Percentiles rank a stretch among this genome's conserved stretches.
These are phyloP conservation scores for Phenganax stokvisi DNA, from an alignment of 92 coral and sea anemone species.

Conservation along the genomic window DNA sequence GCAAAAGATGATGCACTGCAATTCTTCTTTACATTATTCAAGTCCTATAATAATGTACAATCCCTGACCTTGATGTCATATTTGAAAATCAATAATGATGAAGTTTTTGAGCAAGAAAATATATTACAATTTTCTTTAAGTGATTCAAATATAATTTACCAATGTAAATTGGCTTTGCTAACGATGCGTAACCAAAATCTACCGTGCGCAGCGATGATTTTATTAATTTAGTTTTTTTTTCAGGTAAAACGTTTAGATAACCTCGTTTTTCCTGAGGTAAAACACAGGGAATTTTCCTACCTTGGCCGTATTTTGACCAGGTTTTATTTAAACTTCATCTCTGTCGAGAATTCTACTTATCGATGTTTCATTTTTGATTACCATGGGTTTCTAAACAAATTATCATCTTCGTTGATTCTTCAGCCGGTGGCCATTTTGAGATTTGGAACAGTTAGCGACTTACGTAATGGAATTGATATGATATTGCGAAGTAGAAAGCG, in stretches of 20 bases:
- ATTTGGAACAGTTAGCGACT: background rate
- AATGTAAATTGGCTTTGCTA: no score
- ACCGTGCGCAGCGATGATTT: no score
- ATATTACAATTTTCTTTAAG: no score
- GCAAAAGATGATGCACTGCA: no score
- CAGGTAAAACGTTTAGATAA: no score
- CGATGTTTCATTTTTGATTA: background rate
- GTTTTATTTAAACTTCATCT: background rate
- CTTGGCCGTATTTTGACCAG: background rate
- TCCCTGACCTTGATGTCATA: no score
- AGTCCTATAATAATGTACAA: background rate
- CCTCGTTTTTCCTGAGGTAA: no score
- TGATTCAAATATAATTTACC: no score
- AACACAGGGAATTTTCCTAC: background rate
- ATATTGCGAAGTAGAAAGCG: background rate
- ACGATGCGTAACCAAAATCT: no score
- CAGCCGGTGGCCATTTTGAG: constrained; percentile 19
- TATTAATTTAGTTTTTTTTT: no score
- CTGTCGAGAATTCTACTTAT: background rate
- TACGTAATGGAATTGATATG: background rate
- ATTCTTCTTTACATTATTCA: background rate
- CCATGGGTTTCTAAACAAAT: background rate
- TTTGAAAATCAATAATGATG: no score
- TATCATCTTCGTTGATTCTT: background rate
- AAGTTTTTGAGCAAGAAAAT: no score